These are phyloP conservation scores for Nylanderia fulva DNA, from an alignment of 1,140 invertebrate species.

Conservation along the genomic window DNA sequence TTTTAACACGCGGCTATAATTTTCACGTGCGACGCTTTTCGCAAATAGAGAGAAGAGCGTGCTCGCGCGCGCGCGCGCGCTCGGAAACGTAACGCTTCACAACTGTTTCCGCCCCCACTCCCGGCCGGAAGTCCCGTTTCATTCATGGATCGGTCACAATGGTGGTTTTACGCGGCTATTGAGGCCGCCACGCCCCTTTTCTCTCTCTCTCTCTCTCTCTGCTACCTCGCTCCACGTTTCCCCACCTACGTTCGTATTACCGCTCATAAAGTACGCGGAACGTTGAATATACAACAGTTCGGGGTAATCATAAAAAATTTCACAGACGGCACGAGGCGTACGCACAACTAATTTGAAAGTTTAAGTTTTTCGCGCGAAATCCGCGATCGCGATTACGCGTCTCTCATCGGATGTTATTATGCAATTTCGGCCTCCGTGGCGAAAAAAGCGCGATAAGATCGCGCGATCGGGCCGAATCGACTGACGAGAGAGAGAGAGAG, in stretches of 20 bases:
- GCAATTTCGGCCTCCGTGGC: constrained; percentile 31
- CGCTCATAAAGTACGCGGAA: constrained; percentile 54
- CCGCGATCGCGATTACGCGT: constrained; percentile 25
- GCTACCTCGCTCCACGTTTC: constrained; percentile 5
- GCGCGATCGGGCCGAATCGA: constrained; percentile 15
- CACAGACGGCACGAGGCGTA: constrained; percentile 38
- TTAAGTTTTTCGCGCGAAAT: constrained; percentile 36
- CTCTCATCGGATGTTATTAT: constrained; percentile 39
- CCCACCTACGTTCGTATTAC: constrained; percentile 32
- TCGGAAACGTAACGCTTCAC: constrained; percentile 81
- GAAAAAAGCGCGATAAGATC: neutral
- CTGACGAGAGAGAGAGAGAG: neutral
- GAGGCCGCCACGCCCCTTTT: constrained; percentile 75
- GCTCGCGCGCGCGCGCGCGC: constrained; percentile 66
- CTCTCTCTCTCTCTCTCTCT: constrained; percentile 1
- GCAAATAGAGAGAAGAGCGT: constrained; percentile 47
- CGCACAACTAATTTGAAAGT: constrained; percentile 50
- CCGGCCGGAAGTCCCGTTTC: constrained; percentile 83
- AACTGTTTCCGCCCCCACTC: constrained; percentile 84
- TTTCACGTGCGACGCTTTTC: constrained; percentile 36
- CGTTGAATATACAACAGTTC: constrained; percentile 61
- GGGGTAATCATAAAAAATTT: constrained; percentile 61
- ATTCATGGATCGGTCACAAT: constrained; percentile 84
- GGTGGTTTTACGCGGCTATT: constrained; percentile 84
- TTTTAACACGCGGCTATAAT: neutral